Evolutionary conservation across 2,888 invertebrate species (phyloP).

Genomic region (Ennomos fuscantarius): DNA sequence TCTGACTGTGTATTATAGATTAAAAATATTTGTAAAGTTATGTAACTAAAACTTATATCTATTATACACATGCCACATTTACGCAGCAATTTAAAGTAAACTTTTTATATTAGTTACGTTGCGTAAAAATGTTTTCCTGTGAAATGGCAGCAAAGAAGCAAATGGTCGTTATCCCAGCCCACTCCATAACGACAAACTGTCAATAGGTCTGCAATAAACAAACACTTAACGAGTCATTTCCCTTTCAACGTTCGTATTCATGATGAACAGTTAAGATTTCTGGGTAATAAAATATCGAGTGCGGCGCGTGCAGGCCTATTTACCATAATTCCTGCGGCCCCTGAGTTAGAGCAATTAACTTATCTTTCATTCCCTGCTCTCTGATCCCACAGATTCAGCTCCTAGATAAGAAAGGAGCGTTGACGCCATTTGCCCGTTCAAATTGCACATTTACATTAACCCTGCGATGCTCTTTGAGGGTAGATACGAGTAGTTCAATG

Average conservation of each 20-base stretch:
- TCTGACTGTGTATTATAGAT: slow-evolving; percentile 25
- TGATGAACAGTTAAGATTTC: slow-evolving; percentile 36
- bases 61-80: too few relatives aligned
- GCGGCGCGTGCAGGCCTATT: slow-evolving; percentile 43
- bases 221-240: slow-evolving; percentile 40
- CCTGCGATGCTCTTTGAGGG: slow-evolving; percentile 58
- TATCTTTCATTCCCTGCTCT: slow-evolving; percentile 64
- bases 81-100: too few relatives aligned
- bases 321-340: slow-evolving; percentile 58
- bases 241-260: slow-evolving; percentile 33
- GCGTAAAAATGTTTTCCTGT: too few relatives aligned
- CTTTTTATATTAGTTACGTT: too few relatives aligned
- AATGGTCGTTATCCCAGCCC: not conserved
- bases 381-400: slow-evolving; percentile 70
- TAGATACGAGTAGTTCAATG: slow-evolving; percentile 63
- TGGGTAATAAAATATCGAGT: slow-evolving; percentile 38
- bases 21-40: slow-evolving; percentile 24
- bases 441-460: slow-evolving; percentile 79
- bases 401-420: slow-evolving; percentile 67
- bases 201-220: slow-evolving; percentile 34
- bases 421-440: slow-evolving; percentile 79
- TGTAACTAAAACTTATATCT: not conserved
- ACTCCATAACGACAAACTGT: slow-evolving; percentile 20
- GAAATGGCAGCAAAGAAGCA: too few relatives aligned
- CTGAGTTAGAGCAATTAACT: slow-evolving; percentile 73